Percentiles rank a stretch among this genome's conserved stretches.
These are phyloP conservation scores for Heterocephalus glaber DNA, from an alignment of 2,113 vertebrate genomes.

Conservation along the genomic window DNA sequence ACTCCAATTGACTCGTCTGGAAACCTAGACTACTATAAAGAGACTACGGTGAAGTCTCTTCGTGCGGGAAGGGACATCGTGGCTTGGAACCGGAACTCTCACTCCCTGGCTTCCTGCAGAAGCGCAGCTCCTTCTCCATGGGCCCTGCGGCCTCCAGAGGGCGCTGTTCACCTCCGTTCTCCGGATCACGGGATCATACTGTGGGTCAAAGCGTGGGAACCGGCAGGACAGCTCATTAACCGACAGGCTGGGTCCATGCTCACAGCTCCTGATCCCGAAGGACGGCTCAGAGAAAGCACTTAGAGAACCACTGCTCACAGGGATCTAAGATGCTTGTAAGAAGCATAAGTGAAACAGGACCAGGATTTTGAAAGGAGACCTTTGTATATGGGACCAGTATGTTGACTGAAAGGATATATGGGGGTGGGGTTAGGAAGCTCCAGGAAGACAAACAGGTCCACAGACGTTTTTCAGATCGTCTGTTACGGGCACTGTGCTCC, in stretches of 20 bases:
- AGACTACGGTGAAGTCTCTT: not conserved
- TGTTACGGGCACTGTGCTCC: not conserved
- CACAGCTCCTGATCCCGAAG: not conserved
- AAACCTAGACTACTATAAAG: not conserved
- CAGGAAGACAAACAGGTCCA: too few relatives aligned
- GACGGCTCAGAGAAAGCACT: not conserved
- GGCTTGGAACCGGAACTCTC: not conserved
- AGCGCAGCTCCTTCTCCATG: not conserved
- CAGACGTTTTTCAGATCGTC: not conserved
- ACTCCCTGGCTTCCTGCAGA: too few relatives aligned
- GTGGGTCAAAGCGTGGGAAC: too few relatives aligned
- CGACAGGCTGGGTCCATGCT: rapidly evolving
- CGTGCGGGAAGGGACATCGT: not conserved
- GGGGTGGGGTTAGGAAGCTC: not conserved
- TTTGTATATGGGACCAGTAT: not conserved
- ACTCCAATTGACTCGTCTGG: not conserved
- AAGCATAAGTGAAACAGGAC: not conserved
- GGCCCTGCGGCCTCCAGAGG: not conserved
- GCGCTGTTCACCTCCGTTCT: not conserved
- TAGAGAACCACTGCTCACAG: not conserved
- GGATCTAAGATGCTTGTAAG: not conserved
- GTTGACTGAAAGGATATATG: not conserved
- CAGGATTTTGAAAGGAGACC: not conserved
- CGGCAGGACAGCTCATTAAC: too few relatives aligned
- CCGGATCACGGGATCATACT: too few relatives aligned